Percentiles rank a stretch among this genome's conserved stretches.
phyloP scores from a whole-genome alignment of 92 coral and sea anemone species.

The Desmophyllum pertusum region DNA sequence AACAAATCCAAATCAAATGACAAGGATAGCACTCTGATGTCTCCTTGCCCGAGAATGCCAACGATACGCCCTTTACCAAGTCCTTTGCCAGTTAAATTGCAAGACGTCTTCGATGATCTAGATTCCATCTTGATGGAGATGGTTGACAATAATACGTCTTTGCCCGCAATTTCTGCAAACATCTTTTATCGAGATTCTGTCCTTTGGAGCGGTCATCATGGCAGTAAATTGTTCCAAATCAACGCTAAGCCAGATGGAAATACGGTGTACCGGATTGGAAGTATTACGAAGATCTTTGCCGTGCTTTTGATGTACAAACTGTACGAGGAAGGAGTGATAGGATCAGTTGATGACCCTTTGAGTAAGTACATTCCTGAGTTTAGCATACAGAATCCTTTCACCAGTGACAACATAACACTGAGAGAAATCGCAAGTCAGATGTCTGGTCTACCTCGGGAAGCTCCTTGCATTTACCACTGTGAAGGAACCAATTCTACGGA shows the following conservation, averaged over 20 bases:
- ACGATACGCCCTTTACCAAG: conserved; percentile 47
- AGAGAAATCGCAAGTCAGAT: conserved; percentile 82
- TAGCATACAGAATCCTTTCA: conserved; percentile 75
- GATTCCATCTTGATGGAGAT: conserved; percentile 31
- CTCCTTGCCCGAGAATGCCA: conserved; percentile 61
- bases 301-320: conserved; percentile 71
- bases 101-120: conserved; percentile 34
- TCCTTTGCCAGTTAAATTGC: conserved; percentile 51
- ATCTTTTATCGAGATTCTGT: conserved; percentile 55
- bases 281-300: conserved; percentile 71
- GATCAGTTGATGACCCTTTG: conserved; percentile 78
- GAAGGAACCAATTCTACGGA: conserved; percentile 45
- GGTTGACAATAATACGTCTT: conserved; percentile 39
- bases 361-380: conserved; percentile 81
- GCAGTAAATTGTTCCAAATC: conserved; percentile 44
- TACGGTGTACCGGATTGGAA: conserved; percentile 76
- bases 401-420: conserved; percentile 71
- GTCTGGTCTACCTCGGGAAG: conserved; percentile 80
- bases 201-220: conserved; percentile 73
- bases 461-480: conserved; percentile 61
- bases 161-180: conserved; percentile 79
- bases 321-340: conserved; percentile 65
- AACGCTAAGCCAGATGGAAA: conserved; percentile 43
- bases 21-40: not conserved
- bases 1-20: not conserved